Conservation (phyloP, 1,140 invertebrate genomes). For the Bursaphelenchus mucronatus region DNA sequence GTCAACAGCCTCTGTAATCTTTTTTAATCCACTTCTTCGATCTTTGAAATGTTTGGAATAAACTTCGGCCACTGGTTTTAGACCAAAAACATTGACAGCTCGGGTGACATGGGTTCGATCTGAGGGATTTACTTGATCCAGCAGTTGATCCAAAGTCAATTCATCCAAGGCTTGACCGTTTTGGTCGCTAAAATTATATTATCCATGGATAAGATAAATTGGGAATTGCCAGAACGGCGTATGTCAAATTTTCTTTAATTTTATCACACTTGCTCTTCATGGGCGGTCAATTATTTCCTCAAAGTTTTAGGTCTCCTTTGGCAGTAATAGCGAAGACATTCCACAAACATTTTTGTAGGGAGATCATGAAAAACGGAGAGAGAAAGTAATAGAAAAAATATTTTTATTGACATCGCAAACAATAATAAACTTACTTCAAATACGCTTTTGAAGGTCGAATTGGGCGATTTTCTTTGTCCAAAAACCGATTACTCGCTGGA, state of each 20-base stretch:
- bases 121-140: not conserved
- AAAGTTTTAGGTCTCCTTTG: too few species aligned
- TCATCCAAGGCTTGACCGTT: not conserved
- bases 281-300: too few species aligned
- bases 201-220: not conserved
- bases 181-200: constrained; percentile 5
- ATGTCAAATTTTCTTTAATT: too few species aligned
- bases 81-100: constrained; percentile 5
- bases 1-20: not conserved
- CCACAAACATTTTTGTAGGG: too few species aligned
- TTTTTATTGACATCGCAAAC: constrained; percentile 10
- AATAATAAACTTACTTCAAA: not conserved
- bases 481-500: constrained; percentile 18
- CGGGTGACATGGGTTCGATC: not conserved
- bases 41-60: constrained; percentile 12
- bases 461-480: constrained; percentile 14
- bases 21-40: constrained; percentile 4
- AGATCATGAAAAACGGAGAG: too few species aligned
- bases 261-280: too few species aligned
- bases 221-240: too few species aligned
- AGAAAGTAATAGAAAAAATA: not conserved
- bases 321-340: too few species aligned
- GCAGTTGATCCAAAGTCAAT: constrained; percentile 8
- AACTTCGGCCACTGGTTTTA: constrained; percentile 4
- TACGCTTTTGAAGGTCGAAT: too few species aligned